Base-by-base conservation (phyloP, 2,797 vertebrate species). In the Darevskia nairensis region DNA sequence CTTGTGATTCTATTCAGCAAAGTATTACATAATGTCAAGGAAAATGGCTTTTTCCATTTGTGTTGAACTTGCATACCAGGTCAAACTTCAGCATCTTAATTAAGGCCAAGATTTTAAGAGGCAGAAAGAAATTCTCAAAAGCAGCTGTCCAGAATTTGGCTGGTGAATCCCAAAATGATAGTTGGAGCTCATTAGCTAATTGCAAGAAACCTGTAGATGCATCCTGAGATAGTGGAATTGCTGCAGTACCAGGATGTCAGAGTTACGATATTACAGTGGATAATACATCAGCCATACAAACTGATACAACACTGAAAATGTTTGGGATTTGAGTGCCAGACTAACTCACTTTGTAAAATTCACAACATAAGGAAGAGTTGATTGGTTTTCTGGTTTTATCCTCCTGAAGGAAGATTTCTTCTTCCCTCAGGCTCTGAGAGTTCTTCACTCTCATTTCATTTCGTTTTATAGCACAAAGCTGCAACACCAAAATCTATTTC, bases 401-500 rank as follows among this genome's bases (percentile, higher is more conserved):
- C 25, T 76, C 81, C 71, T 17, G 41, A 89, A 93, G 23, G 29
- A 71, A 89, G 35, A 23, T 19, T 2, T 80, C 46, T 35, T 90
- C 59, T 90, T 76, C 66, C 55, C 21, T 35, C 6, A 88, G 85
- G 86, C 27, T 11, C 32, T 90, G 50, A 82, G 3, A 84, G 35
- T 85, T 61, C 77, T 83, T 88, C 85, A 7, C 46, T 68, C 21
- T 74, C 17, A 86, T 39, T 81, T 32, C 80, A 86, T 89, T 91
- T 86, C 7, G 23, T 89, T 83, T 88, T 55, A 84, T 68, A 80
- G n/a, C 39, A 39, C 27, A 87, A 75, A 35, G 83, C 17, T 86
- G 35, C 21, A 82, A 17, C 27, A 78, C 79, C 50, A 89, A 64
- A 83, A 75, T 89, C 50, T 82, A 85, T 93, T 66, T 61, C 87